Conservation (phyloP, 2,797 vertebrate genomes). For the Poliocrania exsul region DNA sequence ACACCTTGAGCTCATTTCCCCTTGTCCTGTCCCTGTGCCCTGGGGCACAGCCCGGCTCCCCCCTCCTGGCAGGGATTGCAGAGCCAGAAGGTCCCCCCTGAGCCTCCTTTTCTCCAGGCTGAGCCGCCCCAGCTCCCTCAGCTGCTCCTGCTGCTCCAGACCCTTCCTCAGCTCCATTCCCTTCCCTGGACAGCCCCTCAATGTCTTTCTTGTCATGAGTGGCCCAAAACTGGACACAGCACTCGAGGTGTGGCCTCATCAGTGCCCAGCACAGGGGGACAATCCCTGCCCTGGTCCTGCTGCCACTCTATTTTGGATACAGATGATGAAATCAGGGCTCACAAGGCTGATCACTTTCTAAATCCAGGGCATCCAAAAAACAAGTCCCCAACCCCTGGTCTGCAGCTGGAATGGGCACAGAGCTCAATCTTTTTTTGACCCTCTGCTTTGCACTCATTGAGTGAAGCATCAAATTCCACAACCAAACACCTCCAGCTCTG, state of each 20-base stretch:
- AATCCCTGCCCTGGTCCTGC: not conserved
- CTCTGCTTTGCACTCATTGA: not conserved
- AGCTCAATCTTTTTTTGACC: not conserved
- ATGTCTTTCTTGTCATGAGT: not conserved
- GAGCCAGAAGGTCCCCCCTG: not conserved
- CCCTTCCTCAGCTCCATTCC: not conserved
- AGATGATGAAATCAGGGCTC: not conserved
- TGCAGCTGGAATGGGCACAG: not conserved
- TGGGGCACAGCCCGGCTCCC: not conserved
- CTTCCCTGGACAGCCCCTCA: not conserved
- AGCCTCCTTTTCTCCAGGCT: not conserved
- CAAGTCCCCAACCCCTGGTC: not conserved
- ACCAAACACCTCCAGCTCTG: not conserved
- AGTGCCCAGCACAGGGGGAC: not conserved
- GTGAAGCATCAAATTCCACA: not conserved
- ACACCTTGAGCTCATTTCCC: rapidly evolving
- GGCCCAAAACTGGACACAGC: not conserved
- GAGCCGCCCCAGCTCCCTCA: not conserved
- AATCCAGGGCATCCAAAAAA: not conserved
- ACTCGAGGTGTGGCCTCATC: not conserved
- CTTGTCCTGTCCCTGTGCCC: too few relatives aligned
- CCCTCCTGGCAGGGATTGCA: not conserved
- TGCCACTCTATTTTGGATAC: not conserved
- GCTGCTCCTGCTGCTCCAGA: not conserved
- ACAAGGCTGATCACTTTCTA: not conserved